Percentiles rank a stretch among this genome's conserved stretches.
These are phyloP conservation scores for Tetraneura akinire DNA, from an alignment of 1,140 invertebrate genomes.

Conservation along the genomic window DNA sequence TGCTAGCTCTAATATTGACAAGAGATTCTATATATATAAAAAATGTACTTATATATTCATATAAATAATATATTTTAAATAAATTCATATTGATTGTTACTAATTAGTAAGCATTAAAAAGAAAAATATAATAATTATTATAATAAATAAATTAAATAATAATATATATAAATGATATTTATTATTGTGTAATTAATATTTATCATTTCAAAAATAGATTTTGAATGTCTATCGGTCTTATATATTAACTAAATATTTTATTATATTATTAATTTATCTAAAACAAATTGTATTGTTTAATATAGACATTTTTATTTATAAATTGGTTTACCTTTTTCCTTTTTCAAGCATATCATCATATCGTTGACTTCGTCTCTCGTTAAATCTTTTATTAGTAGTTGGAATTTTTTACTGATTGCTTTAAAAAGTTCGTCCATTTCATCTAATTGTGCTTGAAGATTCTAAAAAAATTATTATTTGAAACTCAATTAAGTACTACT, in stretches of 20 bases:
- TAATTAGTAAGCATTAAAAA: neutral
- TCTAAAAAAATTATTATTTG: constrained; percentile 55
- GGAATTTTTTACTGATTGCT: constrained; percentile 84
- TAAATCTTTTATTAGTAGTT: constrained; percentile 85
- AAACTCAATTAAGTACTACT: neutral
- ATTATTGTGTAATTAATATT: no score
- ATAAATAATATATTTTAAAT: neutral
- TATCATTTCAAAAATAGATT: no score
- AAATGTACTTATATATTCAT: neutral
- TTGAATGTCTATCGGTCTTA: no score
- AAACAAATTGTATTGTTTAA: no score
- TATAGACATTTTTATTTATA: neutral
- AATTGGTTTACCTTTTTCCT: constrained; percentile 67
- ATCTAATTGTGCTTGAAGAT: constrained; percentile 78
- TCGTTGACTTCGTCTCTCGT: constrained; percentile 84
- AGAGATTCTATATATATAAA: constrained; percentile 67
- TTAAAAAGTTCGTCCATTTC: constrained; percentile 88
- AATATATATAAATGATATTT: no score
- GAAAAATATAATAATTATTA: neutral
- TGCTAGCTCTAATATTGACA: constrained; percentile 76
- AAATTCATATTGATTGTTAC: neutral
- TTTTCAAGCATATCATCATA: constrained; percentile 87
- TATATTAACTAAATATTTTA: no score
- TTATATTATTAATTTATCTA: no score
- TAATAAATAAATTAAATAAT: neutral